Percentiles rank a stretch among this genome's conserved stretches.
Evolutionary conservation across 2,888 invertebrate species (phyloP).

Genomic region (Marasmarcha lunaedactyla): DNA sequence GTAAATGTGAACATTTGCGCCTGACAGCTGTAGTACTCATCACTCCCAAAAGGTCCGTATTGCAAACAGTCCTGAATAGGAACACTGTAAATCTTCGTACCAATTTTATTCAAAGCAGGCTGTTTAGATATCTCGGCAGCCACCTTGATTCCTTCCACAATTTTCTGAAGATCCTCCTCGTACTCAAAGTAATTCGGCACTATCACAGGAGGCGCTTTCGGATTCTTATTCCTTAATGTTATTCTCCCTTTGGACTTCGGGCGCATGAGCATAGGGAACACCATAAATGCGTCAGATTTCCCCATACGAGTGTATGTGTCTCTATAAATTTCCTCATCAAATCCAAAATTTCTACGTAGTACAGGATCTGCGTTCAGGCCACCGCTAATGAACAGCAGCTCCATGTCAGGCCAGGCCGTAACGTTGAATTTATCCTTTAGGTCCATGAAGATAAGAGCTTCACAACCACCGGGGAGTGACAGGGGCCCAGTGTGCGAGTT

Average conservation of each 20-base stretch:
- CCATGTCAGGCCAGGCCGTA: conserved; percentile 74
- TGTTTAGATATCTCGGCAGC: conserved; percentile 70
- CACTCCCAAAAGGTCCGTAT: conserved; percentile 69
- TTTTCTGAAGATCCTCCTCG: conserved; percentile 72
- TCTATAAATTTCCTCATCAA: conserved; percentile 51
- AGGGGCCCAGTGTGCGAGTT: conserved; percentile 64
- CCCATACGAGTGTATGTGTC: conserved; percentile 49
- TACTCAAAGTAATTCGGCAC: conserved; percentile 83
- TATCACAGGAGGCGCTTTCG: conserved; percentile 77
- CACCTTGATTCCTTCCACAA: conserved; percentile 74
- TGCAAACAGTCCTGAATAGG: conserved; percentile 72
- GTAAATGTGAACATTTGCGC: conserved; percentile 76
- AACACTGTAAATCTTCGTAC: conserved; percentile 69
- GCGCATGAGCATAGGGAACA: conserved; percentile 78
- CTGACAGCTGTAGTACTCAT: conserved; percentile 78
- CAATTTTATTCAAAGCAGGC: conserved; percentile 68
- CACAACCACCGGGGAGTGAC: conserved; percentile 76
- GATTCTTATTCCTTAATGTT: conserved; percentile 77
- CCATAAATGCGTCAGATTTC: conserved; percentile 51
- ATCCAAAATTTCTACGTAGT: conserved; percentile 62
- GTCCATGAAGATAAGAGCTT: conserved; percentile 74
- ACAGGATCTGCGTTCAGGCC: conserved; percentile 60
- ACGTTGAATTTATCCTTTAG: conserved; percentile 66
- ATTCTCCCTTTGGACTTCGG: conserved; percentile 79
- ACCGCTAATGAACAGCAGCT: conserved; percentile 71